Percentiles rank a stretch among this genome's conserved stretches.
These are phyloP conservation scores for Epizoanthus stellaris DNA, from an alignment of 92 coral and sea anemone species.

Conservation along the genomic window DNA sequence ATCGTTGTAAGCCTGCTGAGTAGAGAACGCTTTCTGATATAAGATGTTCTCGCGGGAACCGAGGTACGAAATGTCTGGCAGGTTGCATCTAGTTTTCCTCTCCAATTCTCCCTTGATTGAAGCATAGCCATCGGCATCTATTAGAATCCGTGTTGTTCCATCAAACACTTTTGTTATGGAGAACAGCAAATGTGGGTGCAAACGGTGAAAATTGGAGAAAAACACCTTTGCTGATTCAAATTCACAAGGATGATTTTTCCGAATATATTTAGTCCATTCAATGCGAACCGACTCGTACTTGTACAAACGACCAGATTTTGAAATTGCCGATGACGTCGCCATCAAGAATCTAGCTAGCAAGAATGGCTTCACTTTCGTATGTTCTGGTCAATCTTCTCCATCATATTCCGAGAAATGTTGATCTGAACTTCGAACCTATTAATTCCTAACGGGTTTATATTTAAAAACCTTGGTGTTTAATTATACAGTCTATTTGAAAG, in stretches of 20 bases:
- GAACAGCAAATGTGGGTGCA: constrained; percentile 47
- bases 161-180: constrained; percentile 58
- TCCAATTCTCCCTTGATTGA: constrained; percentile 62
- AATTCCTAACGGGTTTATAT: no score
- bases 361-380: no score
- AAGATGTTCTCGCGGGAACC: not conserved
- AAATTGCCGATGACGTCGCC: not conserved
- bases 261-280: constrained; percentile 42
- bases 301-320: constrained; percentile 24
- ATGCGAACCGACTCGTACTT: constrained; percentile 45
- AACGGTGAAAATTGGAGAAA: constrained; percentile 53
- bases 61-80: constrained; percentile 49
- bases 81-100: constrained; percentile 9
- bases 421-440: no score
- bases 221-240: constrained; percentile 27
- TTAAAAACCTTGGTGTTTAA: no score
- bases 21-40: constrained; percentile 20
- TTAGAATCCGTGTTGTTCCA: constrained; percentile 52
- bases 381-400: no score
- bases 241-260: constrained; percentile 10
- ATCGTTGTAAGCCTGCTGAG: constrained; percentile 28
- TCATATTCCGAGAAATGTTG: no score
- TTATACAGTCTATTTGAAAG: no score
- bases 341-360: not conserved
- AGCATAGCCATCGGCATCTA: constrained; percentile 45